These are phyloP conservation scores for Lepidurus arcticus DNA, from an alignment of 1,140 invertebrate species.

Conservation along the genomic window DNA sequence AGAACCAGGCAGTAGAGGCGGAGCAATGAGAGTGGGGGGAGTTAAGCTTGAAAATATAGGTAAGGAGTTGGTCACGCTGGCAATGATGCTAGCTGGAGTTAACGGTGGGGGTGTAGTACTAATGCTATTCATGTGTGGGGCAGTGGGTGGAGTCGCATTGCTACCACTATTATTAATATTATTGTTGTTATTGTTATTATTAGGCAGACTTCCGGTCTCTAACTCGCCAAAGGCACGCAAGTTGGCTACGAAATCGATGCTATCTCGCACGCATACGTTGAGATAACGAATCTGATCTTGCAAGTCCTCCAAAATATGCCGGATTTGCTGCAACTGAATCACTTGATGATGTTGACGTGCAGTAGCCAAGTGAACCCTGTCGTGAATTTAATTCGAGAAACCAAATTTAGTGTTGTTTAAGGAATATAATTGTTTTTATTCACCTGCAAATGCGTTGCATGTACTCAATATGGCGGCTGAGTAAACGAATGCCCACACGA, in stretches of 20 bases:
- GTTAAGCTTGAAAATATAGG: neutral
- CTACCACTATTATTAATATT: neutral
- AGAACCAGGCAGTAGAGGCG: neutral
- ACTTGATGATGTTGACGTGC: constrained; percentile 35
- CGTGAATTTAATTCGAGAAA: neutral
- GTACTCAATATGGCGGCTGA: constrained; percentile 46
- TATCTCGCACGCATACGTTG: constrained; percentile 46
- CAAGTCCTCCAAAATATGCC: constrained; percentile 58
- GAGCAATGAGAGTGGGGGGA: neutral
- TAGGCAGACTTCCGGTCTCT: constrained; percentile 6
- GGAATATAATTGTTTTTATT: constrained; percentile 38
- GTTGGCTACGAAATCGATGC: constrained; percentile 19
- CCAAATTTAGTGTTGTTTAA: neutral
- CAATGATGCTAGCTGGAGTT: constrained; percentile 22
- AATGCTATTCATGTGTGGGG: neutral
- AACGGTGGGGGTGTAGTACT: neutral
- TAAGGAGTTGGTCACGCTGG: neutral
- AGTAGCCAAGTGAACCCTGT: constrained; percentile 9
- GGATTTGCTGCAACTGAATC: constrained; percentile 53
- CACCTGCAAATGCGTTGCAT: constrained; percentile 47
- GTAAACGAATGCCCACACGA: constrained; percentile 42
- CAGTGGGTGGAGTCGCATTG: constrained; percentile 14
- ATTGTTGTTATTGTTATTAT: neutral
- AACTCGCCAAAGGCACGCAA: neutral
- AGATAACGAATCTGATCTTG: constrained; percentile 53